Evolutionary conservation across 2,888 invertebrate genomes (phyloP), one percentile per base, ranked within the genome.

Genomic region (Oscheius sp.): DNA sequence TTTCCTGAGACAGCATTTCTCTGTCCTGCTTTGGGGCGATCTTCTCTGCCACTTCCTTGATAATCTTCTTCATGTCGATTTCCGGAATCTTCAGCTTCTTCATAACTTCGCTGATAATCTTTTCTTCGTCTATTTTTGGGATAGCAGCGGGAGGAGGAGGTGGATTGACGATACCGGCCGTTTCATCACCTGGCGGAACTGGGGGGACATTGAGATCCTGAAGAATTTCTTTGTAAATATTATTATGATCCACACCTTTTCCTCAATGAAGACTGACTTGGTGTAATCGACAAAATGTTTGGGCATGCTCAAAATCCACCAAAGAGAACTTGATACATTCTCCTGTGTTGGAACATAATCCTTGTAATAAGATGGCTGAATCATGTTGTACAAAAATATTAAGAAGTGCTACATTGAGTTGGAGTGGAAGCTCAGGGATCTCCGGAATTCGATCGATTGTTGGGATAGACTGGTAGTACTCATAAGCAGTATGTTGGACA

Each of bases 41-140:
- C 49, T 49, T 49, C n/a, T 5, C 49, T n/a, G 49, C 49, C 49
- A 49, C 49, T 49, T 49, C 49, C 18, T 18, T 16, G 18, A 49
- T 49, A 49, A 49, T 18, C 13, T 49, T 49, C 25, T 27, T 23
- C 29, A 21, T 16, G n/a, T 58, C 29, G 2, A 63, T 41, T 63
- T 41, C 41, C 2, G n/a, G 23, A 41, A 45, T 16, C 13, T 18
- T 56, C 21, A 69, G 55, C 41, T 56, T 55, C 25, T 23, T 55
- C 35, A 55, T 55, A n/a, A 69, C 43, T 56, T 69, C 69, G 16
- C 27, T 16, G 35, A 69, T 45, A 13, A 70, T 35, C 21, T 72
- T 72, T 35, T 23, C 63, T 29, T 72, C 53, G 52, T 63, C 72
- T 13, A 72, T 27, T 21, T 45, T 63, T 12, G 72, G 63, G 23